Conservation (phyloP, 2,888 invertebrate genomes). For the Hemicrepidius hirtus region DNA sequence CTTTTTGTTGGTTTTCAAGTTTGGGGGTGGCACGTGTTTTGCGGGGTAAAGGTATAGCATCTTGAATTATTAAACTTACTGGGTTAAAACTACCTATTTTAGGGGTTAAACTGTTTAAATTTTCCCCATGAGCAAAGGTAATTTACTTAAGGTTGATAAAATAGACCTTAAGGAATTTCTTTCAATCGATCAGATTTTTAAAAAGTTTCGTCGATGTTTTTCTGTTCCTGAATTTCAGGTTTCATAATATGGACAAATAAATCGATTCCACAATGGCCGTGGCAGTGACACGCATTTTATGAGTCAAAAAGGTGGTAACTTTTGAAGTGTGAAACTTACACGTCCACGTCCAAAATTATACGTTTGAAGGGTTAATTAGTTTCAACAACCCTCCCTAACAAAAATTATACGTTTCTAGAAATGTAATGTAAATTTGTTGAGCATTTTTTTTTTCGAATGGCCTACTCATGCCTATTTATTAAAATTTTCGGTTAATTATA, state of each 20-base stretch:
- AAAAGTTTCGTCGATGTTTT: no score
- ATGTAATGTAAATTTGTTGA: no score
- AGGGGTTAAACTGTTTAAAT: constrained; percentile 21
- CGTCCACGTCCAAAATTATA: constrained; percentile 3
- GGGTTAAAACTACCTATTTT: constrained; percentile 27
- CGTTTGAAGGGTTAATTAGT: constrained; percentile 10
- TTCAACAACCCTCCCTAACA: neutral
- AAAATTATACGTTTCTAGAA: neutral
- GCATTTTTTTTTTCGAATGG: no score
- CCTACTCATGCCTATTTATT: no score
- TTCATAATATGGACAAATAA: neutral
- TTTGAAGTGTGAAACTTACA: constrained; percentile 9
- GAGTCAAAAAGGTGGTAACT: neutral
- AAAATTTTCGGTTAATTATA: no score
- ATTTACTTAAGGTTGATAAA: constrained; percentile 17
- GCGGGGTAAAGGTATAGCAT: neutral
- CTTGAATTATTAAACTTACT: constrained; percentile 18
- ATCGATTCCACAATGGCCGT: neutral
- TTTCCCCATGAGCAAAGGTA: constrained; percentile 9
- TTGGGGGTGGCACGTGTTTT: constrained; percentile 2
- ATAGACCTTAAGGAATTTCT: constrained; percentile 2
- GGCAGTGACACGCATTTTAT: constrained; percentile 3
- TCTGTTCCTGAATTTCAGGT: neutral
- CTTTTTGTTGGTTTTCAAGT: neutral
- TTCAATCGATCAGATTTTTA: constrained; percentile 3